Percentiles rank a stretch among this genome's conserved stretches.
phyloP scores from a whole-genome alignment of 1,140 invertebrate genomes.

The Drosophila yakuba region DNA sequence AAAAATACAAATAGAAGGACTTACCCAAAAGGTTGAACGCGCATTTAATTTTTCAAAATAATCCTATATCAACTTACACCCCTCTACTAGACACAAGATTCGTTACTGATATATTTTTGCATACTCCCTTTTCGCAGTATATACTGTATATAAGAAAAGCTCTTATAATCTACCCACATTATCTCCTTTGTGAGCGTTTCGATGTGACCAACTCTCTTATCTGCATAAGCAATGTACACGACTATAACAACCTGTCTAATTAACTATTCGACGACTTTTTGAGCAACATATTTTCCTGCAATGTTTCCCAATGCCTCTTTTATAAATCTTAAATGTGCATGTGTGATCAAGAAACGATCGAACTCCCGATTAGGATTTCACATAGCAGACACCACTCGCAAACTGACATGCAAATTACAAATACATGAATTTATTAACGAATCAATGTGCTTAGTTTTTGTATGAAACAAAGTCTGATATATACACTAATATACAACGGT shows the following conservation, averaged over 20 bases:
- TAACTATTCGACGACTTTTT: constrained; percentile 63
- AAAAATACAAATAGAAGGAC: constrained; percentile 23
- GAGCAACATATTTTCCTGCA: constrained; percentile 80
- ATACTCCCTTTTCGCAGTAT: constrained; percentile 18
- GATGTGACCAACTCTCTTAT: constrained; percentile 67
- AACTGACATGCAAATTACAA: constrained; percentile 47
- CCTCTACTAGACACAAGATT: constrained; percentile 21
- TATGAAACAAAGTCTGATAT: constrained; percentile 83
- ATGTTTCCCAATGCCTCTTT: constrained; percentile 69
- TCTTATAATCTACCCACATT: constrained; percentile 18
- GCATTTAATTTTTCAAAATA: constrained; percentile 69
- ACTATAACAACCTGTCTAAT: constrained; percentile 41
- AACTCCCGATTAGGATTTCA: background rate
- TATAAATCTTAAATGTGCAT: constrained; percentile 32
- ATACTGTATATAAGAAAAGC: constrained; percentile 20
- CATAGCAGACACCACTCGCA: constrained; percentile 33
- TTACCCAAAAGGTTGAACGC: constrained; percentile 66
- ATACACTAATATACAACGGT: constrained; percentile 81
- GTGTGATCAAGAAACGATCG: constrained; percentile 11
- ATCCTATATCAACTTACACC: constrained; percentile 23
- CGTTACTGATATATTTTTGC: constrained; percentile 54
- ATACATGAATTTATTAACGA: constrained; percentile 81
- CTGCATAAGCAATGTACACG: constrained; percentile 16
- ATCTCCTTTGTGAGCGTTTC: constrained; percentile 51
- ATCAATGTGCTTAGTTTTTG: constrained; percentile 81